Evolutionary conservation across 2,888 invertebrate species (phyloP).

Genomic region (Clivina fossor): DNA sequence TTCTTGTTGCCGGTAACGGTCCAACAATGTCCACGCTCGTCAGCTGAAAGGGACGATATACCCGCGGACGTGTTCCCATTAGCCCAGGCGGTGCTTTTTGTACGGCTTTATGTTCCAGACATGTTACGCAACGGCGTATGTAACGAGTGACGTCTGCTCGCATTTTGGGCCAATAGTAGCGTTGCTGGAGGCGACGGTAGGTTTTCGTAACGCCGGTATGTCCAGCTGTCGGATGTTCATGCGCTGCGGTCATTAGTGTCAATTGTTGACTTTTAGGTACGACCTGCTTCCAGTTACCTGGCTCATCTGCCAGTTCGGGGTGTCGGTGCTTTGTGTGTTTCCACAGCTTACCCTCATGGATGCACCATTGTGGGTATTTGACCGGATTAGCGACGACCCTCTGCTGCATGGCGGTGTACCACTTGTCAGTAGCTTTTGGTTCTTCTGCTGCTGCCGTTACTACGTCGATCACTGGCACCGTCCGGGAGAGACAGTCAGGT

Average conservation of each 20-base stretch:
- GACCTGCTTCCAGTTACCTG: not conserved
- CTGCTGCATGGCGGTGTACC: not conserved
- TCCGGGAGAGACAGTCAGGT: not conserved
- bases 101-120: not conserved
- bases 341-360: not conserved
- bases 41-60: not conserved
- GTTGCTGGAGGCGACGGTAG: not conserved
- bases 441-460: not conserved
- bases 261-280: not conserved
- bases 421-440: not conserved
- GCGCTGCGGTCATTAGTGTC: not conserved
- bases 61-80: not conserved
- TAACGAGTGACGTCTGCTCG: not conserved
- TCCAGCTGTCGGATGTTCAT: not conserved
- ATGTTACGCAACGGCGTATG: not conserved
- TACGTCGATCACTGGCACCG: not conserved
- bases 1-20: not conserved
- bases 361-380: not conserved
- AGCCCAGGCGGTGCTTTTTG: not conserved
- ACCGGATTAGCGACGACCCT: not conserved
- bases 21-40: not conserved
- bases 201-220: not conserved
- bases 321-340: not conserved
- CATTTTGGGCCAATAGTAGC: constrained; percentile 2
- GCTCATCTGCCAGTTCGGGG: not conserved